Base-by-base conservation (phyloP, 1,140 invertebrate genomes). In the Trichomalopsis sarcophagae region DNA sequence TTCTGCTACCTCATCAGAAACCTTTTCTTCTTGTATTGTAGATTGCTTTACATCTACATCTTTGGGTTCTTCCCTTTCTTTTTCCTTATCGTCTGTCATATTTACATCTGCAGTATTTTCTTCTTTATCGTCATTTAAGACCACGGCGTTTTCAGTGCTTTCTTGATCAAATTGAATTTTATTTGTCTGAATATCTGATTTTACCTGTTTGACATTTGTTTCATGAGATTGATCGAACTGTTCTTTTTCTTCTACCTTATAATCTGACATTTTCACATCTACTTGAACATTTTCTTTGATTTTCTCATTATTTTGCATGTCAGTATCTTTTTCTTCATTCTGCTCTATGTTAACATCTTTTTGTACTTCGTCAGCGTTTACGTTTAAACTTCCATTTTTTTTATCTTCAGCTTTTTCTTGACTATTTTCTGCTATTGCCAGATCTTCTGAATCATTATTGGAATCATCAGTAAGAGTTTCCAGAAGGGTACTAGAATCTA, bases 391-490 rank as follows among this genome's bases (percentile, higher is more conserved):
- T 36, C 30, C 40, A 0, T n/a, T 7, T 5, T 50, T 27, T 77
- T 50, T 36, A 55, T 50, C n/a, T 27, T 77, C 2, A 33, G 17
- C 36, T n/a, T 75, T 40, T n/a, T 75, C 73, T 14, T 44, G 17
- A 7, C 21, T 21, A n/a, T 7, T 6, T n/a, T 62, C 55, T 62
- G 55, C 55, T 21, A 21, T 62, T 21, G n/a, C 17, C 21, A 62
- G 55, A n/a, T 62, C 55, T 40, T 44, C 44, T 84, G 66, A 71
- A 55, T 80, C 77, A 11, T 73, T 30, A 69, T 27, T 77, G 1
- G 79, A 85, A 40, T 86, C 85, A 80, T 82, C 85, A 4, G 85
- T 86, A 23, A 86, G 55, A 21, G 85, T 74, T 73, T 86, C 85
- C 62, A 86, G 23, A 6, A 86, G 40, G 3, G 40, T 44, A 23